A percentile compares a stretch with the other conserved stretches of the same genome.
phyloP scores from a whole-genome alignment of 2,888 invertebrate species.

The Mesodorylaimus sp. region DNA sequence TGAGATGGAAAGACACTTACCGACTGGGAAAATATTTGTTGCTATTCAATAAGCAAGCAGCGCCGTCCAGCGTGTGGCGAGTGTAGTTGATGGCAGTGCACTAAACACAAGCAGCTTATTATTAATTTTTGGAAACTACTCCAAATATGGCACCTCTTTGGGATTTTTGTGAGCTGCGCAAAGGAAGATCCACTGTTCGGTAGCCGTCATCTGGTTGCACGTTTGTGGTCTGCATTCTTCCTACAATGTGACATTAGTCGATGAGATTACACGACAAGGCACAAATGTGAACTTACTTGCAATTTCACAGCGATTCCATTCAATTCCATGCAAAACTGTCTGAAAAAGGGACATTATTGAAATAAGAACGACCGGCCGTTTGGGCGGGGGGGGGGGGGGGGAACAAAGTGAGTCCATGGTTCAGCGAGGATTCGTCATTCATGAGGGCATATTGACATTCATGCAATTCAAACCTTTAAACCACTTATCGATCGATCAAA shows the following conservation, averaged over 20 bases:
- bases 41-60: conserved; percentile 91
- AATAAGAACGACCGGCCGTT: no score
- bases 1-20: conserved; percentile 38
- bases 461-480: no score
- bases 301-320: conserved; percentile 92
- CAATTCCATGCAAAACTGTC: conserved; percentile 97
- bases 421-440: no score
- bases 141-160: conserved; percentile 47
- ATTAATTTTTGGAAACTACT: neutral
- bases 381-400: no score
- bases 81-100: conserved; percentile 99
- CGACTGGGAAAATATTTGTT: conserved; percentile 99
- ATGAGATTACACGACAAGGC: conserved; percentile 6
- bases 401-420: no score
- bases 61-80: conserved; percentile 91
- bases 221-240: conserved; percentile 87
- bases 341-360: no score
- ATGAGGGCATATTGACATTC: no score
- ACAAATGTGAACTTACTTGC: conserved; percentile 40
- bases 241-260: conserved; percentile 22
- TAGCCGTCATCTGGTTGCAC: conserved; percentile 98
- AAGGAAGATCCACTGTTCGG: conserved; percentile 98
- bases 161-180: conserved; percentile 99
- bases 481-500: no score
- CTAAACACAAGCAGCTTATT: conserved; percentile 22